Base-by-base conservation (phyloP, 1,140 invertebrate species). In the Antheraea pernyi region DNA sequence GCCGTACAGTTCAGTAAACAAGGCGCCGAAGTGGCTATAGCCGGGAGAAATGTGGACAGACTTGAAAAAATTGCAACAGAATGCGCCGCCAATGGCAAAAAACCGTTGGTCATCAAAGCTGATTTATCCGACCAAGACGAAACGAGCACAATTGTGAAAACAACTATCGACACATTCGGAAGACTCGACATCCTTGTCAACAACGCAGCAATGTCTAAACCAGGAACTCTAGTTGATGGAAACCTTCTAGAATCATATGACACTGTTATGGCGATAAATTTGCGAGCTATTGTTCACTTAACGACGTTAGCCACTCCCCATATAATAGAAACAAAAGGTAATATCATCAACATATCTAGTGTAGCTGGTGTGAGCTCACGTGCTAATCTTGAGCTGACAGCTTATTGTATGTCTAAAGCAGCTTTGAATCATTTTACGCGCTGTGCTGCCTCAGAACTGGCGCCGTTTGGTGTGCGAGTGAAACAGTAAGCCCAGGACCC, bases 171-270 rank as follows among this genome's bases (percentile, higher is more conserved):
- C 22, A 30, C 22, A 30, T 30, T 30, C 22, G 22, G 22, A 4
- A 30, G 91, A 77, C 76, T 95, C 16, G 94, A 95, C 22, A 30
- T 30, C 22, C 22, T 30, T 30, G 4, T 30, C 22, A 30, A 30
- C 22, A 30, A 30, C 22, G 22, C 22, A 1, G 22, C 22, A 30
- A 30, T 30, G 22, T 30, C 22, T 30, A 30, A 30, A 30, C 22
- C 22, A 2, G 84, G 65, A 64, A 96, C 95, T 19, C 86, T 86
- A n/a, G 95, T 96, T 82, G 95, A 96, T 83, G 94, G 92, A 66
- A 95, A 95, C 2, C 92, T 93, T n/a, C 77, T 97, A 60, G 93
- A 95, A 59, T 94, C 95, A 63, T 96, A 93, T 83, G 96, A 97
- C 67, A 85, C 93, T 68, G 71, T 95, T 0, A 95, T 96, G 73